Percentiles rank a stretch among this genome's conserved stretches.
Conservation (phyloP, 2,888 invertebrate genomes). For the Tuberolachnus salignus region DNA sequence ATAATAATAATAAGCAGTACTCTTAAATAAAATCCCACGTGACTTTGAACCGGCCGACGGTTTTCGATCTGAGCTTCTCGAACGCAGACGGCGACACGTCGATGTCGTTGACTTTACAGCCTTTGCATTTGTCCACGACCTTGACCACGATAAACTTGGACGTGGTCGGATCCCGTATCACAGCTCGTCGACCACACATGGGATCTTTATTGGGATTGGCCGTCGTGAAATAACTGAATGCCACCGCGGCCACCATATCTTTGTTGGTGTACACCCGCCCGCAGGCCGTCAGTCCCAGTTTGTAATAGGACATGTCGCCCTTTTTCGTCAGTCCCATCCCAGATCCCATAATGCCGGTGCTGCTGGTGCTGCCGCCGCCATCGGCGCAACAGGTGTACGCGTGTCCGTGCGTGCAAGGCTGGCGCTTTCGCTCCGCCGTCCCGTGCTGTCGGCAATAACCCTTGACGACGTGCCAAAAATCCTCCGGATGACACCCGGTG, state of each 20-base stretch:
- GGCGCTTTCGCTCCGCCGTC: conserved; percentile 1
- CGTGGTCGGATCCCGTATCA: background rate
- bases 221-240: background rate
- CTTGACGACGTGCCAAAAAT: background rate
- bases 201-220: conserved; percentile 2
- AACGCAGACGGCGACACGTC: conserved; percentile 13
- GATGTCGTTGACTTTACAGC: conserved; percentile 1
- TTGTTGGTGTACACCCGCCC: background rate
- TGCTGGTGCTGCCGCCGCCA: too few relatives aligned
- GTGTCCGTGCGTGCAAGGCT: background rate
- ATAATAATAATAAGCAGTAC: too few relatives aligned
- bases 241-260: conserved; percentile 15
- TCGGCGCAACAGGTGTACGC: background rate
- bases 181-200: background rate
- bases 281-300: conserved; percentile 11
- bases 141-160: background rate
- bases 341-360: background rate
- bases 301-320: conserved; percentile 5
- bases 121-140: conserved; percentile 10
- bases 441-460: conserved; percentile 8
- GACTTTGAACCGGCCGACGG: background rate
- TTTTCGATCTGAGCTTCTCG: background rate
- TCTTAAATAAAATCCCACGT: conserved; percentile 13
- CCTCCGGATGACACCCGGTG: background rate
- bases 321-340: background rate